Conservation (phyloP, 2,888 invertebrate species). For the Tipula vernalis region DNA sequence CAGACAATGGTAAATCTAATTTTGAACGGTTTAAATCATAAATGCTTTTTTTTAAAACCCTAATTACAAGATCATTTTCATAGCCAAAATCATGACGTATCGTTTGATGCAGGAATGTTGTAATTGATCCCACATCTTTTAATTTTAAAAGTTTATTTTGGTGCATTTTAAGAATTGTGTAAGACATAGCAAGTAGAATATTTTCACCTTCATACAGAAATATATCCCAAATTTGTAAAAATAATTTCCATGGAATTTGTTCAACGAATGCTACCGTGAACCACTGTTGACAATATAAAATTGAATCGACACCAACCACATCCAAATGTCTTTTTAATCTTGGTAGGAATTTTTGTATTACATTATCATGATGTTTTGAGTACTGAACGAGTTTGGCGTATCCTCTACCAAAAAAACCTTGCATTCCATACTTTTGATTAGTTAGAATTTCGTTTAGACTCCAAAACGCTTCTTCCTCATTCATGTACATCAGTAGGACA, state of each 20-base stretch:
- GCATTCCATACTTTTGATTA: constrained; percentile 81
- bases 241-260: constrained; percentile 75
- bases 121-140: constrained; percentile 76
- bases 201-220: constrained; percentile 92
- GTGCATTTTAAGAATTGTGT: constrained; percentile 88
- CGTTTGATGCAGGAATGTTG: constrained; percentile 69
- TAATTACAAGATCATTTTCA: constrained; percentile 83
- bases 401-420: constrained; percentile 48
- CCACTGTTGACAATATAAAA: constrained; percentile 90
- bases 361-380: constrained; percentile 84
- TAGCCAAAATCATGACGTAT: constrained; percentile 86
- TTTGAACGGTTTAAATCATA: constrained; percentile 77
- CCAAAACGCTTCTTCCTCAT: constrained; percentile 94
- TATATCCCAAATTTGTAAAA: constrained; percentile 94
- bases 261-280: constrained; percentile 57
- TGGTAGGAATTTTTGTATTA: constrained; percentile 79
- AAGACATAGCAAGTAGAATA: constrained; percentile 89
- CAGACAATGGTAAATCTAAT: constrained; percentile 71
- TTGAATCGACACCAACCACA: constrained; percentile 78
- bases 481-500: constrained; percentile 84
- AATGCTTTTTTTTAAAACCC: constrained; percentile 70
- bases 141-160: constrained; percentile 67
- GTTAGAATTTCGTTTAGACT: constrained; percentile 76
- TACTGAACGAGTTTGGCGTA: constrained; percentile 77
- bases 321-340: constrained; percentile 86